phyloP scores from a whole-genome alignment of 2,888 invertebrate species.

The Tineola bisselliella region DNA sequence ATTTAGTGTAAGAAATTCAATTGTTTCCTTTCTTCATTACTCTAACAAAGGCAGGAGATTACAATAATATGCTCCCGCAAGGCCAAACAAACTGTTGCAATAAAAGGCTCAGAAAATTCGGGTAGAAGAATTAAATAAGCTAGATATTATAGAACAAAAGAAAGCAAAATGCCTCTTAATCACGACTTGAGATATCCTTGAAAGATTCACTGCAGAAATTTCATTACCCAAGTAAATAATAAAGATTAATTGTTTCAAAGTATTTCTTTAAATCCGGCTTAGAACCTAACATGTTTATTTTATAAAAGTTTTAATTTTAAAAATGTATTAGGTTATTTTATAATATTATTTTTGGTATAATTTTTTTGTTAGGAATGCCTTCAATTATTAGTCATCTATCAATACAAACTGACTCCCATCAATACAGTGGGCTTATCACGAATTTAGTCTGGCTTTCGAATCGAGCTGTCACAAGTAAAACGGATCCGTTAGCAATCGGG shows the following conservation, averaged over 20 bases:
- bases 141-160: slow-evolving; percentile 28
- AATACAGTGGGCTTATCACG: too few relatives aligned
- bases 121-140: slow-evolving; percentile 20
- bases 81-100: slow-evolving; percentile 26
- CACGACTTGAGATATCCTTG: slow-evolving; percentile 13
- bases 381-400: too few relatives aligned
- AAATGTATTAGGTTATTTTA: neutral
- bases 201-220: slow-evolving; percentile 4
- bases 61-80: slow-evolving; percentile 30
- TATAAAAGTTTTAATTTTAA: neutral
- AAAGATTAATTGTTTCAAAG: slow-evolving; percentile 5
- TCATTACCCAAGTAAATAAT: slow-evolving; percentile 1
- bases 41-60: slow-evolving; percentile 29
- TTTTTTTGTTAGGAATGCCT: too few relatives aligned
- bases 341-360: too few relatives aligned
- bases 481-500: too few relatives aligned
- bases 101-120: slow-evolving; percentile 17
- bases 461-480: too few relatives aligned
- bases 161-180: slow-evolving; percentile 18
- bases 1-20: slow-evolving; percentile 27
- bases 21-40: slow-evolving; percentile 23
- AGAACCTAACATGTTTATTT: neutral
- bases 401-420: too few relatives aligned
- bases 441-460: too few relatives aligned
- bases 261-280: neutral